These are phyloP conservation scores for Adelosebastes latens DNA, from an alignment of 2,797 vertebrate genomes.

Conservation along the genomic window DNA sequence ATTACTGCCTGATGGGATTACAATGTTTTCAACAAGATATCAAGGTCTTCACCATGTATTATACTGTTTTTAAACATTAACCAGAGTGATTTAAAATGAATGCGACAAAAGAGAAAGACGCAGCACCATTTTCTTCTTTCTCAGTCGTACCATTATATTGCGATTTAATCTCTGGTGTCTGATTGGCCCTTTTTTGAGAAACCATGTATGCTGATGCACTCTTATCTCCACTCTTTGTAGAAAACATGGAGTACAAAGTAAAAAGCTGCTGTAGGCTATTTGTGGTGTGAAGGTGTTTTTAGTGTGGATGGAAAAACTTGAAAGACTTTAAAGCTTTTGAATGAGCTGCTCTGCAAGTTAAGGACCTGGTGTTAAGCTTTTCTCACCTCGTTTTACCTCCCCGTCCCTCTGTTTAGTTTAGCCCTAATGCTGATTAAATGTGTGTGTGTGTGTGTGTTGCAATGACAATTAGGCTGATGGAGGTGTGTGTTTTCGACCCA, in stretches of 20 bases:
- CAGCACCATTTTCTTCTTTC: background rate
- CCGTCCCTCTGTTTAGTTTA: background rate
- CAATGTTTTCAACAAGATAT: background rate
- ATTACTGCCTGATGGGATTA: background rate
- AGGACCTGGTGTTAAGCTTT: background rate
- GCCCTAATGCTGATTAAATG: conserved; percentile 14
- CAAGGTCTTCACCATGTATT: background rate
- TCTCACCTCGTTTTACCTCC: conserved; percentile 13
- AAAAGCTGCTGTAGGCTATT: background rate
- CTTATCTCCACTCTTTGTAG: background rate
- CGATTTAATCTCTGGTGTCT: background rate
- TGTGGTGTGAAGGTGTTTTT: background rate
- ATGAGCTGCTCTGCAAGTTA: background rate
- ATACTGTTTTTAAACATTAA: background rate
- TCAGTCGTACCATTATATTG: background rate
- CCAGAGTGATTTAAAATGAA: background rate
- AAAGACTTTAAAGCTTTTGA: background rate
- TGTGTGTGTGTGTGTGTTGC: conserved; percentile 10
- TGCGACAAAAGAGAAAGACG: background rate
- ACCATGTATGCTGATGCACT: background rate
- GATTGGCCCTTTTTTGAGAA: accelerated
- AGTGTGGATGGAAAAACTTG: background rate
- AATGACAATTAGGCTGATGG: too few species aligned
- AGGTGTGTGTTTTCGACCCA: background rate
- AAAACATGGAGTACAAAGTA: background rate